phyloP scores from a whole-genome alignment of 2,888 invertebrate genomes.

The Orchesella flavescens region DNA sequence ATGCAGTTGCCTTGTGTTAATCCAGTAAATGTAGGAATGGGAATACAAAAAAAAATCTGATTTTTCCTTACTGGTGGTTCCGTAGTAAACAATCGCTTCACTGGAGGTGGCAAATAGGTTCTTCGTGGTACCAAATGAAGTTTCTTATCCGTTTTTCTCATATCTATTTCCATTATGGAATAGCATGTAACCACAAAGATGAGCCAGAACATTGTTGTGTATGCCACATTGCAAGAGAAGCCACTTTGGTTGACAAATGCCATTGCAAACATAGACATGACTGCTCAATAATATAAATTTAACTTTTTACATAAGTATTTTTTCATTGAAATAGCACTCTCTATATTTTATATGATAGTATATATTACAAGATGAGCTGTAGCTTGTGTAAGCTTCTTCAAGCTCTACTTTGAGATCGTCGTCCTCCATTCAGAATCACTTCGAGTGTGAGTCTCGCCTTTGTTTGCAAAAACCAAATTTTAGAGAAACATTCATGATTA shows the following conservation, averaged over 20 bases:
- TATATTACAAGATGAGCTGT: no score
- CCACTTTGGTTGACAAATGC: slow-evolving; percentile 47
- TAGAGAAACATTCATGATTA: no score
- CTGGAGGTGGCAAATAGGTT: slow-evolving; percentile 57
- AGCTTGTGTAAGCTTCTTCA: no score
- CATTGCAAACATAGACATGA: slow-evolving; percentile 8
- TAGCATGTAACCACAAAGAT: slow-evolving; percentile 48
- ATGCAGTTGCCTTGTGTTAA: no score
- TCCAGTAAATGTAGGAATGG: no score
- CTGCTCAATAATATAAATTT: not conserved
- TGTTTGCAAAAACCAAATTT: no score
- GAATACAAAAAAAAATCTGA: not conserved
- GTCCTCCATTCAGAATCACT: no score
- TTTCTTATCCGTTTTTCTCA: slow-evolving; percentile 56
- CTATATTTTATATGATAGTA: no score
- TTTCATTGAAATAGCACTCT: no score
- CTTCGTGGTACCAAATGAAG: slow-evolving; percentile 42
- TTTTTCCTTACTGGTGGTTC: slow-evolving; percentile 46
- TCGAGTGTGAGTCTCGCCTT: no score
- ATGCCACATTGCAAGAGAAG: slow-evolving; percentile 50
- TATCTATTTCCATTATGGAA: slow-evolving; percentile 48
- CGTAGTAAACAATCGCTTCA: slow-evolving; percentile 53
- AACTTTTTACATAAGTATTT: no score
- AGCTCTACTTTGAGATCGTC: no score
- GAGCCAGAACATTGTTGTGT: slow-evolving; percentile 41